phyloP scores from a whole-genome alignment of 2,113 vertebrate genomes.

The Pristiophorus japonicus region DNA sequence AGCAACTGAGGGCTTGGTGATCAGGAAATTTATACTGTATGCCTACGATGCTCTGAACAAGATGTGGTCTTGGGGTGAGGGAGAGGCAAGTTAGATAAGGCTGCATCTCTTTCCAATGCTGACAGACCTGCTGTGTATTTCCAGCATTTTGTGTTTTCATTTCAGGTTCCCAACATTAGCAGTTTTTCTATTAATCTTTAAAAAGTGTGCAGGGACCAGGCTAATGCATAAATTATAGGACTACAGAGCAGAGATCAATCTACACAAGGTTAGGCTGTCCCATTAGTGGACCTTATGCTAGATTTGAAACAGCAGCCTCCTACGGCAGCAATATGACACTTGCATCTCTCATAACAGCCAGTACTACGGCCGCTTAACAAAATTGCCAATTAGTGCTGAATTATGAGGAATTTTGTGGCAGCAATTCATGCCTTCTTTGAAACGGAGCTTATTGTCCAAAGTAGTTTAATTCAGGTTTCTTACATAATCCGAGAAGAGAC shows the following conservation, averaged over 20 bases:
- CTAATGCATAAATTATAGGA: not conserved
- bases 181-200: not conserved
- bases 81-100: not conserved
- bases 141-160: constrained; percentile 11
- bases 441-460: not conserved
- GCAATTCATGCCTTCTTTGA: not conserved
- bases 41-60: not conserved
- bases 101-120: not conserved
- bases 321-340: not conserved
- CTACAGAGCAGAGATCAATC: not conserved
- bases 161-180: not conserved
- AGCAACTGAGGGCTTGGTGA: not conserved
- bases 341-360: not conserved
- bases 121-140: not conserved
- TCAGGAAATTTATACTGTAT: not conserved
- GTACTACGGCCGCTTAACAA: not conserved
- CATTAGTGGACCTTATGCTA: not conserved
- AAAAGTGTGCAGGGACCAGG: not conserved
- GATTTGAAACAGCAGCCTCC: not conserved
- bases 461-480: constrained; percentile 10
- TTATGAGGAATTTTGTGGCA: not conserved
- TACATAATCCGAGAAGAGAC: not conserved
- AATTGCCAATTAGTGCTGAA: constrained; percentile 29
- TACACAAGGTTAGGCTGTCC: not conserved
- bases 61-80: not conserved